These are phyloP conservation scores for Apis dorsata DNA, from an alignment of 1,140 invertebrate species.

Conservation along the genomic window DNA sequence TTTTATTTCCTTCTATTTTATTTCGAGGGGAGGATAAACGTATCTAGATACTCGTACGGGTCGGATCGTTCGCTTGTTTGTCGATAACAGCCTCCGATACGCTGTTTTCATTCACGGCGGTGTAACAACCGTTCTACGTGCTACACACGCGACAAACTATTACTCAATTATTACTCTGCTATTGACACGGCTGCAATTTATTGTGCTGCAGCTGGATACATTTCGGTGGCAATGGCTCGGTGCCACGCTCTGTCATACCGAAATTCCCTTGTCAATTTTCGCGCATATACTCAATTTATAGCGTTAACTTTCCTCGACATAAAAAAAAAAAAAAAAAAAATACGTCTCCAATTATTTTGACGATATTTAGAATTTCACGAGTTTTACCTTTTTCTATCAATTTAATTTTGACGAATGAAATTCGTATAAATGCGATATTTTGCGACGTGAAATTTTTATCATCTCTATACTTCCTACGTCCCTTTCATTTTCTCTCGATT, in stretches of 20 bases:
- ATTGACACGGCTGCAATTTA: constrained; percentile 21
- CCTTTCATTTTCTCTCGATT: too few relatives aligned
- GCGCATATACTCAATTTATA: not conserved
- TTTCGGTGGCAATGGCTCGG: not conserved
- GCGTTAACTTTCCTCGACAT: not conserved
- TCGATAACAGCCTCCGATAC: constrained; percentile 14
- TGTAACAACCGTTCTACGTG: constrained; percentile 1
- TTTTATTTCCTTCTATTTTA: not conserved
- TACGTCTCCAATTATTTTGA: not conserved
- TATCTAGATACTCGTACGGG: not conserved
- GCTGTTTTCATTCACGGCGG: constrained; percentile 14
- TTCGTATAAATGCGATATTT: too few relatives aligned
- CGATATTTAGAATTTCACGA: not conserved
- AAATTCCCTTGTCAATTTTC: constrained; percentile 4
- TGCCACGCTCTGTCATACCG: not conserved
- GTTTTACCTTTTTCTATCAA: too few relatives aligned
- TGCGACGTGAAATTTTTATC: too few relatives aligned
- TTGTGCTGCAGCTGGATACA: not conserved
- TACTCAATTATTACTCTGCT: constrained; percentile 31
- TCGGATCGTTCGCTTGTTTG: constrained; percentile 15
- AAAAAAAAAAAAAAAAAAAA: too few relatives aligned
- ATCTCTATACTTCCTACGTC: too few relatives aligned
- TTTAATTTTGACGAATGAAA: too few relatives aligned
- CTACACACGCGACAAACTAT: constrained; percentile 14
- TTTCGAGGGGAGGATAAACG: not conserved